A percentile compares a stretch with the other conserved stretches of the same genome.
Conservation (phyloP, 2,113 vertebrate genomes). For the Hystrix brachyura region DNA sequence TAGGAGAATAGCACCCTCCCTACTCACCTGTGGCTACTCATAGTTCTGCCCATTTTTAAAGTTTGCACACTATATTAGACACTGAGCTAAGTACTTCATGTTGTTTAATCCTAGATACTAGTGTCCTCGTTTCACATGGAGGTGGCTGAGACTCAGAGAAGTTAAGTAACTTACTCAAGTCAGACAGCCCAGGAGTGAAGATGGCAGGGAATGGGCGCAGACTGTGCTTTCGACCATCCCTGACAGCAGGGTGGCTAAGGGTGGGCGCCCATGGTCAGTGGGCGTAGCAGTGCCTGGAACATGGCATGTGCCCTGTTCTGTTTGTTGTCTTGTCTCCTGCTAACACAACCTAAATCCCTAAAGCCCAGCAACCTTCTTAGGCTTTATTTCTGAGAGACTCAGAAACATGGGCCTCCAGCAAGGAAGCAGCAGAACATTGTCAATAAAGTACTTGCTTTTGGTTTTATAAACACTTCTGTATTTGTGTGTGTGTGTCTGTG, state of each 20-base stretch:
- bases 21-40: not conserved
- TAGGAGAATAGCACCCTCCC: not conserved
- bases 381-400: not conserved
- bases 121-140: not conserved
- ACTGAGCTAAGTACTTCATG: not conserved
- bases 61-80: not conserved
- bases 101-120: not conserved
- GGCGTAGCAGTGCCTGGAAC: rapidly evolving
- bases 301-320: not conserved
- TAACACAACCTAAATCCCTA: not conserved
- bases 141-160: not conserved
- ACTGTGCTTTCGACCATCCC: not conserved
- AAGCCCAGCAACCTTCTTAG: not conserved
- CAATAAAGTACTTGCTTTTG: not conserved
- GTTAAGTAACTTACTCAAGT: not conserved
- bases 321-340: not conserved
- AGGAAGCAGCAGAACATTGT: not conserved
- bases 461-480: not conserved
- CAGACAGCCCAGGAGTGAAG: not conserved
- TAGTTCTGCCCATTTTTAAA: not conserved
- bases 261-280: too few relatives aligned
- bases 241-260: not conserved
- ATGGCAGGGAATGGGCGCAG: not conserved
- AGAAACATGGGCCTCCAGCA: not conserved
- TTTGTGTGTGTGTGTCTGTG: not conserved